Conservation (phyloP, 2,888 invertebrate genomes). For the Muschampia plurimacula region DNA sequence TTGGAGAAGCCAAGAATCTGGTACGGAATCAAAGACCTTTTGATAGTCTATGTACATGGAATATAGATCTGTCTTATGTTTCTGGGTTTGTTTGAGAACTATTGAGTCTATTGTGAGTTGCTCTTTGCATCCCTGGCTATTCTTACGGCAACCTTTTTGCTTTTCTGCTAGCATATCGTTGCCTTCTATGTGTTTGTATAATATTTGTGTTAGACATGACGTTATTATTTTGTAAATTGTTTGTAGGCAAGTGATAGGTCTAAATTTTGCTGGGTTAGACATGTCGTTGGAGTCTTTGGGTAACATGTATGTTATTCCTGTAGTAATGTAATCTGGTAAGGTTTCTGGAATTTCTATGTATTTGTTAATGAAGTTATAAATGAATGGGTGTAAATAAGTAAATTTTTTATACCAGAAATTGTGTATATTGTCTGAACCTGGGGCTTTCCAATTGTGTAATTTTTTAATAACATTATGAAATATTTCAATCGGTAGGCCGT, state of each 20-base stretch:
- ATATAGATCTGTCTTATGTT: constrained; percentile 37
- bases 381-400: background rate
- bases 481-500: background rate
- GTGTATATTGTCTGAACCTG: constrained; percentile 14
- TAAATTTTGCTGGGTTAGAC: constrained; percentile 47
- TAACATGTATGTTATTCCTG: constrained; percentile 42
- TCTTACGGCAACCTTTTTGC: constrained; percentile 45
- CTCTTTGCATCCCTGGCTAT: constrained; percentile 45
- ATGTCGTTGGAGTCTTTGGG: constrained; percentile 42
- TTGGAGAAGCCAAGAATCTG: constrained; percentile 46
- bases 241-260: constrained; percentile 51
- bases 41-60: constrained; percentile 47
- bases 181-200: constrained; percentile 40
- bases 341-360: constrained; percentile 5
- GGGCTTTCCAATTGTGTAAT: background rate
- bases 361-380: constrained; percentile 18
- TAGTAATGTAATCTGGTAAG: constrained; percentile 35
- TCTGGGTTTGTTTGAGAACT: constrained; percentile 33
- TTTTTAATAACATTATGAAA: background rate
- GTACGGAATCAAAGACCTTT: constrained; percentile 47
- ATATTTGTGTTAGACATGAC: constrained; percentile 42
- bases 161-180: constrained; percentile 26
- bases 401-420: constrained; percentile 39
- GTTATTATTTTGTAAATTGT: constrained; percentile 49
- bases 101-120: constrained; percentile 44